These are phyloP conservation scores for Myotis planiceps DNA, from an alignment of 2,797 vertebrate genomes.

Conservation along the genomic window DNA sequence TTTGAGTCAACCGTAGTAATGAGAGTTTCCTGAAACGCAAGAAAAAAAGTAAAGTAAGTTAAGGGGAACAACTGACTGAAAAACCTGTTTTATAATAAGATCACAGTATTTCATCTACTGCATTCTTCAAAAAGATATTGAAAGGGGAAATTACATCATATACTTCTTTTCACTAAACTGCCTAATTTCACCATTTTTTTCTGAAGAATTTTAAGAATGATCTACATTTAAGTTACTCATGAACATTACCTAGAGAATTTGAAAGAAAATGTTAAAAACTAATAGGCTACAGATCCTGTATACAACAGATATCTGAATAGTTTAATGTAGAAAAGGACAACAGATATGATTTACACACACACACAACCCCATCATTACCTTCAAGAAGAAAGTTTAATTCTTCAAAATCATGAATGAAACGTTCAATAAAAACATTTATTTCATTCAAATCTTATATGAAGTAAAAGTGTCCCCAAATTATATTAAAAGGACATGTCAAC, in stretches of 20 bases:
- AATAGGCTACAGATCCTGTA: not conserved
- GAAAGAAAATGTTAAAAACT: not conserved
- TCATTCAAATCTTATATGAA: not conserved
- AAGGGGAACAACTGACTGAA: not conserved
- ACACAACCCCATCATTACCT: not conserved
- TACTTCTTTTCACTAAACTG: not conserved
- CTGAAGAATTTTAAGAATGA: not conserved
- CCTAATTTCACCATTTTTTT: not conserved
- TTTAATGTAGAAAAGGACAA: not conserved
- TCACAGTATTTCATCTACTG: not conserved
- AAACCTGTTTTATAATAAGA: not conserved
- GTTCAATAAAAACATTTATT: not conserved
- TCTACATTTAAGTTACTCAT: not conserved
- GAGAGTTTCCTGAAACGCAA: conserved; percentile 88
- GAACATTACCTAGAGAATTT: not conserved
- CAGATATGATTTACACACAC: not conserved
- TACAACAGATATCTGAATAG: not conserved
- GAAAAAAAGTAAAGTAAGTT: not conserved
- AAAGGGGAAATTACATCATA: conserved; percentile 3
- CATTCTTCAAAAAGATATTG: not conserved
- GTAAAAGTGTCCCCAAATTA: not conserved
- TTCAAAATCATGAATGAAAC: not conserved
- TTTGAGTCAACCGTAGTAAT: conserved; percentile 88
- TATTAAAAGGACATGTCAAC: not conserved
- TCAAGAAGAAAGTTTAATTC: not conserved